Evolutionary conservation across 2,888 invertebrate species (phyloP).

Genomic region (Drosophila conformis): DNA sequence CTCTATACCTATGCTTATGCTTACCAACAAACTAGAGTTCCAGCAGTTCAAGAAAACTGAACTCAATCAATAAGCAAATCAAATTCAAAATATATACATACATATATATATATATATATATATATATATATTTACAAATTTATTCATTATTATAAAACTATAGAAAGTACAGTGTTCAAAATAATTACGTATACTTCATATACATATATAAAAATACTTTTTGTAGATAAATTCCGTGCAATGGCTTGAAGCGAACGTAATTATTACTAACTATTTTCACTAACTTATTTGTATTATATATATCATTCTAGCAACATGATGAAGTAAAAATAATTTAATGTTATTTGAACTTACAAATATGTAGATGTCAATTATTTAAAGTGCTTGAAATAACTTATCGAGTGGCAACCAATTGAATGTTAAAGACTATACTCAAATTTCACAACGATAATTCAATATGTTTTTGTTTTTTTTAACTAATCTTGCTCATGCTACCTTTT

Average conservation of each 20-base stretch:
- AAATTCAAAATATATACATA: background rate
- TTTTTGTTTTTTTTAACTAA: background rate
- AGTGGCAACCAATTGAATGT: background rate
- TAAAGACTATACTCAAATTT: background rate
- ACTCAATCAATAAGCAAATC: background rate
- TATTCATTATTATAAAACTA: background rate
- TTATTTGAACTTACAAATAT: background rate
- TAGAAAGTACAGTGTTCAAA: background rate
- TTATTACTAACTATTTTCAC: background rate
- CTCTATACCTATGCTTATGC: background rate
- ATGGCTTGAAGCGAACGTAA: background rate
- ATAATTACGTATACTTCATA: background rate
- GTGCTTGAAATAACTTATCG: background rate
- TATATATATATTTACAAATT: background rate
- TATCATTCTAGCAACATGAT: too few species aligned
- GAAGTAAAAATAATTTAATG: background rate
- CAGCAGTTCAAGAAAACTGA: background rate
- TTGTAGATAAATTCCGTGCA: background rate
- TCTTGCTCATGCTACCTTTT: background rate
- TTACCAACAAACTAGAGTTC: background rate
- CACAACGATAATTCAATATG: too few species aligned
- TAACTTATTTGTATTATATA: background rate
- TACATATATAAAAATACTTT: background rate
- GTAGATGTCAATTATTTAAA: background rate
- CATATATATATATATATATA: too few species aligned